These are phyloP conservation scores for Montipora sp. DNA, from an alignment of 64 coral and sea anemone genomes.

Conservation along the genomic window DNA sequence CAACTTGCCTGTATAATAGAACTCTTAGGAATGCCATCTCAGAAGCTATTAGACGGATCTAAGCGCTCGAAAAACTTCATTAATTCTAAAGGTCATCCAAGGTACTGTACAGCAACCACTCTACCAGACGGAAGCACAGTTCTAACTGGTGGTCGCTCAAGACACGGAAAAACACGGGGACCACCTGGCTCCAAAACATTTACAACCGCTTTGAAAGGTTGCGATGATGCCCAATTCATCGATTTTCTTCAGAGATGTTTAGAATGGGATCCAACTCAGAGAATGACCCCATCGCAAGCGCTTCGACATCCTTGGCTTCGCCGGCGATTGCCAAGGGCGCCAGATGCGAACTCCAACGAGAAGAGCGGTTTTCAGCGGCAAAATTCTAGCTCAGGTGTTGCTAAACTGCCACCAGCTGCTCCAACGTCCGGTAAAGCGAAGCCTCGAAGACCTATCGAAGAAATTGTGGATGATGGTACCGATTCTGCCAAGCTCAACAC, in stretches of 20 bases:
- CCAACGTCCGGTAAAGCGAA: conserved; percentile 92
- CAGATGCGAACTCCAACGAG: conserved; percentile 72
- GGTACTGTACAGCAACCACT: conserved; percentile 94
- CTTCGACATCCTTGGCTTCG: conserved; percentile 95
- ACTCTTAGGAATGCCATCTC: conserved; percentile 83
- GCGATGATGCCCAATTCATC: conserved; percentile 92
- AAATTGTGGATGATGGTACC: conserved; percentile 63
- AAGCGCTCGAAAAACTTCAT: conserved; percentile 98
- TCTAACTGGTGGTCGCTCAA: conserved; percentile 88
- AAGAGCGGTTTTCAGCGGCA: conserved; percentile 73
- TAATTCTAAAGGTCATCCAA: conserved; percentile 95
- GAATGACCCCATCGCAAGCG: conserved; percentile 94
- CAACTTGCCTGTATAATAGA: conserved; percentile 97
- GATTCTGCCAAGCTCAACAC: conserved; percentile 84
- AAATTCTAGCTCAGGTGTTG: conserved; percentile 68
- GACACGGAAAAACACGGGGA: conserved; percentile 93
- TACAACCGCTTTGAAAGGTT: conserved; percentile 91
- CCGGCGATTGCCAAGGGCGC: conserved; percentile 89
- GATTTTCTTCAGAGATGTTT: conserved; percentile 98
- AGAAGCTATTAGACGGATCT: conserved; percentile 81
- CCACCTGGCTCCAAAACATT: conserved; percentile 90
- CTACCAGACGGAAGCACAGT: conserved; percentile 92
- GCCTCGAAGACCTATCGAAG: conserved; percentile 61
- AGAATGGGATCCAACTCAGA: conserved; percentile 93
- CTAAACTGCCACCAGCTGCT: conserved; percentile 88